Evolutionary conservation across 37 sponge, comb jelly and placozoan genomes (phyloP).

Genomic region (Spongilla lacustris): DNA sequence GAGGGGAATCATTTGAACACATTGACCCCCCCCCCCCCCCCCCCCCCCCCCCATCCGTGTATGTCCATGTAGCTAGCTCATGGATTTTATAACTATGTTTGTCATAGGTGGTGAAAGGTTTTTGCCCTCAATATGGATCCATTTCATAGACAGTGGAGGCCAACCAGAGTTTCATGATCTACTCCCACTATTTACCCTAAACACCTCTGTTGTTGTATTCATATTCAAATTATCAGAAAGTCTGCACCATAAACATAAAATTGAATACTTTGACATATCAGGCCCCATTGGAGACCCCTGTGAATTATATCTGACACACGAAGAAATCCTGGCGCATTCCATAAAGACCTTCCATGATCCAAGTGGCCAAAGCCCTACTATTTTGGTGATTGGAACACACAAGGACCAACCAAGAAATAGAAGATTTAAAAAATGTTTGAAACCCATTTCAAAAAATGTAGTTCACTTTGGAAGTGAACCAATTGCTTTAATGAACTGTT

Average conservation of each 20-base stretch:
- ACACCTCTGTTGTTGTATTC: neutral
- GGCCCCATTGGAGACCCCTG: neutral
- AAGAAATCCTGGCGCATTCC: neutral
- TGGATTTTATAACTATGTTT: no score
- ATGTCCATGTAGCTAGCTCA: no score
- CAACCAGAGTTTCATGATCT: conserved; percentile 25
- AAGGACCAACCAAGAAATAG: neutral
- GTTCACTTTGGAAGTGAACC: neutral
- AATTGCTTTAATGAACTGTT: neutral
- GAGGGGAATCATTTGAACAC: no score
- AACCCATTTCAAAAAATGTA: neutral
- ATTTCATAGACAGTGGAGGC: conserved; percentile 28
- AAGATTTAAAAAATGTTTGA: neutral
- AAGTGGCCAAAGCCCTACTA: neutral
- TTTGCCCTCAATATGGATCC: neutral
- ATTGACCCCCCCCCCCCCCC: no score
- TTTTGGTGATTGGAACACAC: neutral
- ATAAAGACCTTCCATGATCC: neutral
- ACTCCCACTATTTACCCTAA: neutral
- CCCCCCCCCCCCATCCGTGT: no score
- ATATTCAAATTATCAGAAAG: conserved; percentile 19
- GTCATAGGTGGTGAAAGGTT: neutral
- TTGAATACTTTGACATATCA: conserved; percentile 5
- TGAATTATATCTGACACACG: neutral
- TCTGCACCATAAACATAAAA: neutral